These are phyloP conservation scores for Cololabis saira DNA, from an alignment of 2,113 vertebrate genomes.

Conservation along the genomic window DNA sequence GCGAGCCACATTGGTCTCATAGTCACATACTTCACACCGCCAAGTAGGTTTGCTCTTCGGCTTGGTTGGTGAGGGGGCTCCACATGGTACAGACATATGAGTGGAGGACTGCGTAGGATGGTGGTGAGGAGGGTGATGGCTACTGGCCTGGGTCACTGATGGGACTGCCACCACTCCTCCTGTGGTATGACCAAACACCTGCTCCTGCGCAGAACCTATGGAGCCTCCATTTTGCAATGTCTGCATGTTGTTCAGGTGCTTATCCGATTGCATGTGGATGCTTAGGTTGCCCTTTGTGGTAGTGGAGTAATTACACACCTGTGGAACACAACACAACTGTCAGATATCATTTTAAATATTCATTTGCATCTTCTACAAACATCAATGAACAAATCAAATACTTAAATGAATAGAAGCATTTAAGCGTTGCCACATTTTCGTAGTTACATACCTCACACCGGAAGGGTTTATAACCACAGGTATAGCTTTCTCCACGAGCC, in stretches of 20 bases:
- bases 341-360: neutral
- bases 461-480: slow-evolving; percentile 99
- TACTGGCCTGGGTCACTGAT: slow-evolving; percentile 82
- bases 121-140: slow-evolving; percentile 83
- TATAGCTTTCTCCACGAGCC: slow-evolving; percentile 98
- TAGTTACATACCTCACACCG: slow-evolving; percentile 87
- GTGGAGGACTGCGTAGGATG: slow-evolving; percentile 84
- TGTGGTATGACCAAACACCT: slow-evolving; percentile 91
- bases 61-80: slow-evolving; percentile 96
- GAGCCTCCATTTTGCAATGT: slow-evolving; percentile 95
- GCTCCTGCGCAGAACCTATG: slow-evolving; percentile 83
- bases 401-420: neutral
- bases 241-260: slow-evolving; percentile 99
- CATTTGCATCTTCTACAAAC: neutral
- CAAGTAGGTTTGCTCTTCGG: slow-evolving; percentile 98
- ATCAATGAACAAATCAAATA: neutral
- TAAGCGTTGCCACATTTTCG: neutral
- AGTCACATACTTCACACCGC: slow-evolving; percentile 98
- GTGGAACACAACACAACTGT: slow-evolving; percentile 15
- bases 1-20: slow-evolving; percentile 97
- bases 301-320: slow-evolving; percentile 99
- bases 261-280: slow-evolving; percentile 99
- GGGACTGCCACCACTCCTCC: slow-evolving; percentile 86
- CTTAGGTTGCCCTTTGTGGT: slow-evolving; percentile 99
- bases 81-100: slow-evolving; percentile 89